Base-by-base conservation (phyloP, 1,140 invertebrate species). In the Drosophila mayri region DNA sequence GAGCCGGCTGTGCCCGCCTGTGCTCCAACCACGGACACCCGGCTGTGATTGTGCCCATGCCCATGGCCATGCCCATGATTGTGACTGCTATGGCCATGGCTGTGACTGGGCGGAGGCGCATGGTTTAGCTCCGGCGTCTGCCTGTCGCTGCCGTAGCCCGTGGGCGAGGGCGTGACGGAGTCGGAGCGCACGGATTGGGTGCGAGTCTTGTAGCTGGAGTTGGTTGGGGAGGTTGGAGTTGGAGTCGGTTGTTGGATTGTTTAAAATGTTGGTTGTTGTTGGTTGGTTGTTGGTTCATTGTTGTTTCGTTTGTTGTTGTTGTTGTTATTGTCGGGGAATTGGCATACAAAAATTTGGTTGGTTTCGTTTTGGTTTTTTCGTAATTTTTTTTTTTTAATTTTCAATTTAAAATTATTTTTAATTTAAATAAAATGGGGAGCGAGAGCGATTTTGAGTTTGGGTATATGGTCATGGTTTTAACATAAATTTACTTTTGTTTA, bases 171-270 rank as follows among this genome's bases (percentile, higher is more conserved):
- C 9, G 96, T 93, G 91, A 97, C 84, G 86, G 96, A 94, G 87
- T 97, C 96, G 32, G 96, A 97, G 76, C 96, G 95, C 92, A 95
- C 94, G 78, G 95, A 95, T 92, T 96, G 94, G 93, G 95, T 94
- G 91, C 97, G 92, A 70, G 92, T 93, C 90, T 93, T 93, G 81
- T 92, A 93, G 82, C 92, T 93, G 86, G 75, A 62, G 52, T 55
- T 44, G 49, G 20, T 32, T 57, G 32, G 52, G 54, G 32, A 60
- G 37, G 47, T 43, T 35, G 49, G 41, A 64, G 46, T 68, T 70
- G 40, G 49, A 58, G 43, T 77, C 57, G 52, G 54, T 70, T 71
- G 57, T 78, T 79, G 74, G 73, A 62, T 78, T 50, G 52, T 70
- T 59, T 65, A 30, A 43, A 50, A 58, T 70, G 49, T 71, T 43